Base-by-base conservation (phyloP, 2,113 vertebrate species). In the Xiphias gladius region DNA sequence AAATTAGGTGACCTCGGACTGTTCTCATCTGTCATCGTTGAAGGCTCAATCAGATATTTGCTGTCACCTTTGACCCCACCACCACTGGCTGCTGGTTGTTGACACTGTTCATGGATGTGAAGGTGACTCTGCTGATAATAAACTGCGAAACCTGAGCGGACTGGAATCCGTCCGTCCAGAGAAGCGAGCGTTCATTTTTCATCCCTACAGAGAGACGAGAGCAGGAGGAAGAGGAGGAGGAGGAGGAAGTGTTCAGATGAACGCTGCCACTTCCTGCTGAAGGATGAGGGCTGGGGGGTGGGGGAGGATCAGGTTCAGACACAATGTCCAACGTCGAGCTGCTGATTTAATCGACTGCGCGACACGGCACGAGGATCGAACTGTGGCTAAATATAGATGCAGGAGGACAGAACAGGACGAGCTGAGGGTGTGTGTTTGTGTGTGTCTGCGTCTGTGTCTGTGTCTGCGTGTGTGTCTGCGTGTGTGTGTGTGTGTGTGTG, bases 311-410 rank as follows among this genome's bases (percentile, higher is more conserved):
- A 83, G 76, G 83, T 91, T 91, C 87, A 80, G 88, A 90, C 86
- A 88, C 8, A 46, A 89, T 92, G 91, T 92, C 90, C 75, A 8
- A 83, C 67, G 74, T 80, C 69, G 19, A 83, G 59, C 75, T 5
- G 74, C 82, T 89, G 81, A 82, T 89, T 89, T 80, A 87, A 91
- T 90, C 7, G 90, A 89, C 82, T 86, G 69, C 83, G 79, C 43
- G 59, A 92, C 87, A 88, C 73, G 32, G 32, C 0, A 28, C 26
- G 26, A 64, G 84, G 57, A 93, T 90, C 84, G 80, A 93, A 84
- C 73, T 5, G 35, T 19, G 3, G 73, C 80, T 92, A 91, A 89
- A 93, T 75, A 83, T 91, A 93, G 87, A 79, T 0, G 4, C 39
- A 41, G 67, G 73, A 78, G 50, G 61, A 82, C 19, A 62, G 67